Base-by-base conservation (phyloP, 2,888 invertebrate genomes). In the Clunio marinus region DNA sequence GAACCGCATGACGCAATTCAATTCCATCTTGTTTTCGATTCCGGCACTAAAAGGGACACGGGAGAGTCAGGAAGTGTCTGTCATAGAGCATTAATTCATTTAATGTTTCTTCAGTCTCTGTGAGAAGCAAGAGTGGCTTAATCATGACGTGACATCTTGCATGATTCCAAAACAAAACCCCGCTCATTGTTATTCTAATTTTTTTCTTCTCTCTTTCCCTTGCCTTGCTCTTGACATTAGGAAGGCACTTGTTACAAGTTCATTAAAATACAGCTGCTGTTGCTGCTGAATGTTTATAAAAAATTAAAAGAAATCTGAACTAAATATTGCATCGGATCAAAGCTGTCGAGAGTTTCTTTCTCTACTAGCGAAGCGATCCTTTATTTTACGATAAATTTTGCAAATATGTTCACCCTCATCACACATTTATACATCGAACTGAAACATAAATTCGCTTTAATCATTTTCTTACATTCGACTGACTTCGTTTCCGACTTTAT, bases 161-260 rank as follows among this genome's bases (percentile, higher is more conserved):
- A 27, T 27, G 27, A 57, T 8, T 27, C 25, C 13, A 22, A 10
- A 57, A 24, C 25, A 27, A 13, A 57, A 10, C 13, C 57, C 5
- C 5, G 57, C 25, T 27, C 27, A 57, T 57, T 57, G 57, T 57
- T 57, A 57, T 57, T 57, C 57, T 27, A 57, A 57, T 57, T 57
- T 27, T n/a, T 15, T 10, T 25, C 10, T n/a, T n/a, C n/a, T n/a
- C n/a, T n/a, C n/a, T n/a, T n/a, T n/a, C n/a, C n/a, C n/a, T n/a
- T n/a, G n/a, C n/a, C n/a, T 57, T 25, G 10, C 57, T 27, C 27
- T 57, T 57, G 57, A 57, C 57, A 57, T 20, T 57, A 57, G 25
- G 57, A n/a, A 8, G 57, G 57, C 57, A 25, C 57, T 57, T 25
- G 57, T 15, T 57, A 57, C 57, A 27, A 57, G 57, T 57, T 57